Base-by-base conservation (phyloP, 2,113 vertebrate species). In the Limnothrissa miodon region DNA sequence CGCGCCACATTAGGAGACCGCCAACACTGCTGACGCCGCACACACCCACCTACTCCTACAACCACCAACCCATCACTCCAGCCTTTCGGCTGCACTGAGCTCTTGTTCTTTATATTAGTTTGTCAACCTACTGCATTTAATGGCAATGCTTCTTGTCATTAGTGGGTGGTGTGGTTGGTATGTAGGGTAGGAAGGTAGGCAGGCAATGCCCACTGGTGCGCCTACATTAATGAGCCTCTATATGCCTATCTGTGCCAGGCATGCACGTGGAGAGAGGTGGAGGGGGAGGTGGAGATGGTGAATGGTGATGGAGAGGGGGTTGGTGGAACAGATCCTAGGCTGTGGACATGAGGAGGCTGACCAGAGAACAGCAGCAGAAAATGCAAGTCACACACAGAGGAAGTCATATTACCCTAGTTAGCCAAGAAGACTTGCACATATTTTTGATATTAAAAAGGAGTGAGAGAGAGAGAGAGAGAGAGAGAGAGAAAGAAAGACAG, bases 361-460 rank as follows among this genome's bases (percentile, higher is more conserved):
- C 25, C 25, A 36, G 36, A 13, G 10, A 74, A 74, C 66, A 74
- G 66, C 25, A 36, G 66, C 29, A 74, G 25, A 39, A 36, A 33
- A 74, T 39, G 66, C 66, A 33, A 74, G 66, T 74, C 66, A 33
- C 66, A 74, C 33, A 33, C 29, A 33, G 66, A 74, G 66, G 66
- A 74, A 74, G 29, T 39, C 66, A 36, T 36, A 74, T 74, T 39
- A 33, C 66, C 11, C 25, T 15, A 74, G 66, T 74, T 74, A 74
- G 66, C 66, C 17, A 15, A 36, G 13, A 29, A 74, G 66, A 29
- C 33, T 11, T 36, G 29, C 29, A 70, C 66, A 74, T 74, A 74
- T 74, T 29, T 74, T 74, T 74, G 66, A 74, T 74, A 74, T 74
- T 15, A 21, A 23, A 17, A 81, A 80, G 44, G 85, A 74, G 53